A percentile compares a stretch with the other conserved stretches of the same genome.
phyloP scores from a whole-genome alignment of 2,113 vertebrate genomes.

The Nannospalax galili region DNA sequence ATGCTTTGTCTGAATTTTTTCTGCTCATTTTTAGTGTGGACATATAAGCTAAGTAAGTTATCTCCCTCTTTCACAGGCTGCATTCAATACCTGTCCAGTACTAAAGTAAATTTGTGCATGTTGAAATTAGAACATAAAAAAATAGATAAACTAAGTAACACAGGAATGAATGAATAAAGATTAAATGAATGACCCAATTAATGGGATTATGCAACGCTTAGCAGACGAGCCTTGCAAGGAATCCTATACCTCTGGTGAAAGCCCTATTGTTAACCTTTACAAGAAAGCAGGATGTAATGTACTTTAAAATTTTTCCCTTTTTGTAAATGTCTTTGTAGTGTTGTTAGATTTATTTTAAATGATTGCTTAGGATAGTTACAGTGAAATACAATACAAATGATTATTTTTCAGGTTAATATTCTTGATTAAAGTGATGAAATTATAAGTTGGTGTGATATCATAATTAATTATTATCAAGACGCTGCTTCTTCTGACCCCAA shows the following conservation, averaged over 20 bases:
- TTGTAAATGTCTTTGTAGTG: background rate
- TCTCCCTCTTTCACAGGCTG: too few relatives aligned
- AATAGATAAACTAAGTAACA: background rate
- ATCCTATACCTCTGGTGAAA: background rate
- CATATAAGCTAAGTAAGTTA: too few relatives aligned
- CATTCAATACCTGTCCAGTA: too few relatives aligned
- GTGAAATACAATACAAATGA: background rate
- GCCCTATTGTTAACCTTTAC: background rate
- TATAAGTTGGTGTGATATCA: background rate
- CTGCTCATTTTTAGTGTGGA: too few relatives aligned
- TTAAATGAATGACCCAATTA: background rate
- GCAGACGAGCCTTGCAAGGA: background rate
- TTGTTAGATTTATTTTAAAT: background rate
- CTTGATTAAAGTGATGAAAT: slow-evolving; percentile 37
- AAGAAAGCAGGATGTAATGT: background rate
- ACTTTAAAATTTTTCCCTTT: background rate
- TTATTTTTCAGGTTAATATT: background rate
- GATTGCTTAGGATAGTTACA: background rate
- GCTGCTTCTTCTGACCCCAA: background rate
- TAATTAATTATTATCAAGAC: slow-evolving; percentile 38
- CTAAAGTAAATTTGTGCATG: too few relatives aligned
- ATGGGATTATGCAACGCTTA: background rate
- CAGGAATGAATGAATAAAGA: background rate
- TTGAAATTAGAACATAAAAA: too few relatives aligned
- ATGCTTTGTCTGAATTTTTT: too few relatives aligned